Percentiles rank a stretch among this genome's conserved stretches.
Conservation (phyloP, 2,113 vertebrate species). For the Tichodroma muraria region DNA sequence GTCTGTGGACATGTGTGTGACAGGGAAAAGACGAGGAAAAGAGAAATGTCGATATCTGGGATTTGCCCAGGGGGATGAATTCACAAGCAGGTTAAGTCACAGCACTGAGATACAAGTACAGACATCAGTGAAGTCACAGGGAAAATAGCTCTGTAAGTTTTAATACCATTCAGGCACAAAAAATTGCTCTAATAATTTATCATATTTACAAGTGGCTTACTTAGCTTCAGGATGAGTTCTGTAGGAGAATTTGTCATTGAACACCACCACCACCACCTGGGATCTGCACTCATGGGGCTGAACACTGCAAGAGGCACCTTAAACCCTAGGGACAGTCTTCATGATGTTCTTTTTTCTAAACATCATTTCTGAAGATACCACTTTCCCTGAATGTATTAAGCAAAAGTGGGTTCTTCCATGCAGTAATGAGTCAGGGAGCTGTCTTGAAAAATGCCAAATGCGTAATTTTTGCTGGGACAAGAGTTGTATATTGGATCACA, state of each 20-base stretch:
- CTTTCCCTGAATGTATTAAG: neutral
- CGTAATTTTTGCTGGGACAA: neutral
- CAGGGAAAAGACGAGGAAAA: neutral
- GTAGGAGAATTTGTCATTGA: neutral
- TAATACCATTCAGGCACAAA: neutral
- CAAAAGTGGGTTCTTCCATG: neutral
- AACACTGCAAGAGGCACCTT: neutral
- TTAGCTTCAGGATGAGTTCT: neutral
- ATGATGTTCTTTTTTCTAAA: neutral
- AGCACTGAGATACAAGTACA: neutral
- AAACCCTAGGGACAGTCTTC: neutral
- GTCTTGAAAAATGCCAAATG: neutral
- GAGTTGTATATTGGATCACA: neutral
- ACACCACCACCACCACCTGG: neutral
- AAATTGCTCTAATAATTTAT: neutral
- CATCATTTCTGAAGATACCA: neutral
- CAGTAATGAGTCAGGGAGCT: neutral
- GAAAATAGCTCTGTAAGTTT: neutral
- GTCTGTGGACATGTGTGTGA: neutral
- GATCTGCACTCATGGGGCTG: neutral
- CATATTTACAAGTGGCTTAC: neutral
- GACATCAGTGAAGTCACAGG: neutral
- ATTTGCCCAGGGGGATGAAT: neutral
- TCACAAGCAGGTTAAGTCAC: neutral
- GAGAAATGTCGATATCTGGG: neutral